These are phyloP conservation scores for Gisinianus flammeolus DNA, from an alignment of 2,888 invertebrate genomes.

Conservation along the genomic window DNA sequence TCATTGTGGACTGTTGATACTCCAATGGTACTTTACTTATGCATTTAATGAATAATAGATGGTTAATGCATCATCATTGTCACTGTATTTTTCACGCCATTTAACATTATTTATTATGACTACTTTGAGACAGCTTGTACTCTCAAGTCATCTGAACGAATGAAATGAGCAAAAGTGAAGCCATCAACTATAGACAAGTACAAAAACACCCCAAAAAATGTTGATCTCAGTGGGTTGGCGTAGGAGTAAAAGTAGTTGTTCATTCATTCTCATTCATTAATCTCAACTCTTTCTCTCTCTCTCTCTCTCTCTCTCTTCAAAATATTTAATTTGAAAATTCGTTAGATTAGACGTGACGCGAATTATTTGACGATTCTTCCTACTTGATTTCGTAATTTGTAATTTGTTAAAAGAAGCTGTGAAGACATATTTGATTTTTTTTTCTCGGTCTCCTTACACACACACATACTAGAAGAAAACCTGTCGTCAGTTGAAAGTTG, in stretches of 20 bases:
- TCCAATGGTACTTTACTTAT: too few species aligned
- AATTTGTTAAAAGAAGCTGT: background rate
- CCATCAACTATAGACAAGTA: too few species aligned
- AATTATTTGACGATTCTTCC: background rate
- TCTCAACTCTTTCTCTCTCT: background rate
- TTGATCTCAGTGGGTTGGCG: slow-evolving; percentile 9
- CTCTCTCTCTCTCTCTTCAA: background rate
- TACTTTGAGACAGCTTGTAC: too few species aligned
- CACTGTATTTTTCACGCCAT: background rate
- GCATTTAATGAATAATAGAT: too few species aligned
- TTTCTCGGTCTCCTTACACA: background rate
- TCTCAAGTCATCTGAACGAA: too few species aligned
- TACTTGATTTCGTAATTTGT: background rate
- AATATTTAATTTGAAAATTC: background rate
- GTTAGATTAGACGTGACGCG: background rate
- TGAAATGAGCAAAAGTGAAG: too few species aligned
- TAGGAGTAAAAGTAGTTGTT: background rate
- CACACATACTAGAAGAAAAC: too few species aligned
- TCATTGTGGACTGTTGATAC: background rate
- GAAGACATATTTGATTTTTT: background rate
- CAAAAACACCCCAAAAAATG: background rate
- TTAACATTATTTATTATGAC: too few species aligned
- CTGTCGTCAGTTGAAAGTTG: background rate
- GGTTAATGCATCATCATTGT: background rate
- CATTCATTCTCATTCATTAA: slow-evolving; percentile 3